Evolutionary conservation across 2,113 vertebrate genomes (phyloP).

Genomic region (Origma solitaria): DNA sequence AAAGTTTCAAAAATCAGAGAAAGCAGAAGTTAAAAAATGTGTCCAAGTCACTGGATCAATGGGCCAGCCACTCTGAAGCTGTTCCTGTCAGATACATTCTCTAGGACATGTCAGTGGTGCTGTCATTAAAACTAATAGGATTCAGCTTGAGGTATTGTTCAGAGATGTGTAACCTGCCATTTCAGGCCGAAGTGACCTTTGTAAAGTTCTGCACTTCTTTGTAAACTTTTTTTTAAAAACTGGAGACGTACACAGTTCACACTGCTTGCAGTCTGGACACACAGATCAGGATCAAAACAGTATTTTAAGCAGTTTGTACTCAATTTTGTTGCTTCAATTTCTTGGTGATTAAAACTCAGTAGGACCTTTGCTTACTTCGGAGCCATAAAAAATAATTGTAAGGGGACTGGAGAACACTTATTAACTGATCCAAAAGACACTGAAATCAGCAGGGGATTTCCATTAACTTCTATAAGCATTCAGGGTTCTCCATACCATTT

Average conservation of each 20-base stretch:
- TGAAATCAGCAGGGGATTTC: not conserved
- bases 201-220: not conserved
- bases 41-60: not conserved
- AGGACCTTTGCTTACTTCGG: not conserved
- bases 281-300: not conserved
- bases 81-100: not conserved
- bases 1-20: not conserved
- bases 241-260: not conserved
- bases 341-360: not conserved
- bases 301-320: not conserved
- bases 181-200: not conserved
- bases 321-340: not conserved
- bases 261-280: not conserved
- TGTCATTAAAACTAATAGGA: not conserved
- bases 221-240: not conserved
- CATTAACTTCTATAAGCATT: not conserved
- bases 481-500: not conserved
- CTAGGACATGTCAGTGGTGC: not conserved
- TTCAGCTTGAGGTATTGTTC: not conserved
- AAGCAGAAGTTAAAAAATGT: not conserved
- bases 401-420: not conserved
- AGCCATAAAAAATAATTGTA: not conserved
- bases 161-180: not conserved
- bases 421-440: not conserved
- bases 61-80: not conserved